Conservation (phyloP, 1,140 invertebrate genomes). For the Nasonia giraulti region DNA sequence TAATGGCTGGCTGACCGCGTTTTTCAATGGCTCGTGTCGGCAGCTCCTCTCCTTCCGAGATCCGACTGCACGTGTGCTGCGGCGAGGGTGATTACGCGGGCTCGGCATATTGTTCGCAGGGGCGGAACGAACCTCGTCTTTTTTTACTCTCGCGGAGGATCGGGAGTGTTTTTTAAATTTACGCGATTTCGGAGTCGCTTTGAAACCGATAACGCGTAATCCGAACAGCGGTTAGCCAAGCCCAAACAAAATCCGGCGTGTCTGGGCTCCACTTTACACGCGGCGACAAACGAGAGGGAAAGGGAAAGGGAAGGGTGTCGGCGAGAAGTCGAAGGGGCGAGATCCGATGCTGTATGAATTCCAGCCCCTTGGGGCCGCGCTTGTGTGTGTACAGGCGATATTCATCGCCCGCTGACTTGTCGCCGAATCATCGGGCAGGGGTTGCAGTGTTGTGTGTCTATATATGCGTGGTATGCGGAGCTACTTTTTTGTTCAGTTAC, state of each 20-base stretch:
- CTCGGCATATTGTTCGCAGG: constrained; percentile 65
- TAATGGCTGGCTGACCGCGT: constrained; percentile 58
- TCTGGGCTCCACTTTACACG: not conserved
- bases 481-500: not conserved
- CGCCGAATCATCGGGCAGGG: not conserved
- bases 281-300: not conserved
- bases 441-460: not conserved
- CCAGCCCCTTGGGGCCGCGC: not conserved
- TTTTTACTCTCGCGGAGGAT: not conserved
- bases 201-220: not conserved
- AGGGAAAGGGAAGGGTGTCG: not conserved
- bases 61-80: constrained; percentile 53
- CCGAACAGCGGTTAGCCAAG: not conserved
- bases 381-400: not conserved
- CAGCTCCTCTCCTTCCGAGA: constrained; percentile 15
- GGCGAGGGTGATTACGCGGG: constrained; percentile 64
- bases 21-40: constrained; percentile 60
- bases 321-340: not conserved
- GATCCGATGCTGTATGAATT: constrained; percentile 8
- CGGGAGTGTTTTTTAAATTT: not conserved
- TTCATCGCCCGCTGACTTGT: not conserved
- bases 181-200: not conserved
- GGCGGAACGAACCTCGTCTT: too few species aligned
- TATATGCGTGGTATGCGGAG: not conserved
- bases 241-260: not conserved